Evolutionary conservation across 2,888 invertebrate species (phyloP).

Genomic region (Serripes groenlandicus): DNA sequence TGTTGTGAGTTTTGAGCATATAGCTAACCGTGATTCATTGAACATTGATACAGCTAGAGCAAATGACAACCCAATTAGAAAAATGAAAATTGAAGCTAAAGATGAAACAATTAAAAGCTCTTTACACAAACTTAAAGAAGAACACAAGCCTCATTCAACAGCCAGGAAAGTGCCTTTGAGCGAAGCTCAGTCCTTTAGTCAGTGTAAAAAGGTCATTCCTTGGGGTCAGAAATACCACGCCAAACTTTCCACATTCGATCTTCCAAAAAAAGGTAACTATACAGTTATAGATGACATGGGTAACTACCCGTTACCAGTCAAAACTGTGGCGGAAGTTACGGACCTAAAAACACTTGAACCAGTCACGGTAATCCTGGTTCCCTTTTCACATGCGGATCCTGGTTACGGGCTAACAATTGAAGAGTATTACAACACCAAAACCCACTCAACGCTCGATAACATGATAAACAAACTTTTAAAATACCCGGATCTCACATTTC

Average conservation of each 20-base stretch:
- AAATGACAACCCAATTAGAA: no score
- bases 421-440: constrained; percentile 93
- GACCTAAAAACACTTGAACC: constrained; percentile 15
- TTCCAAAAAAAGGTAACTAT: constrained; percentile 40
- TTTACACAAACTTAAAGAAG: background rate
- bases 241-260: constrained; percentile 44
- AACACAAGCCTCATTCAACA: no score
- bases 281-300: constrained; percentile 30
- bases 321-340: constrained; percentile 30
- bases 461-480: constrained; percentile 94
- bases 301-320: constrained; percentile 53
- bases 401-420: constrained; percentile 98
- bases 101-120: background rate
- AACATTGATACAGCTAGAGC: no score
- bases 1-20: no score
- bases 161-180: background rate
- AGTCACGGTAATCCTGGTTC: constrained; percentile 90
- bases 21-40: no score
- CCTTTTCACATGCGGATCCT: constrained; percentile 98
- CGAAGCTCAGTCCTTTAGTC: background rate
- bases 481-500: constrained; percentile 90
- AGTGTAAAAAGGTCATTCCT: constrained; percentile 30
- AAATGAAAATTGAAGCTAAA: background rate
- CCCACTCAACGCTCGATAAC: constrained; percentile 95
- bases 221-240: constrained; percentile 45